Conservation (phyloP, 2,888 invertebrate genomes). For the Drosophila aldrichi region DNA sequence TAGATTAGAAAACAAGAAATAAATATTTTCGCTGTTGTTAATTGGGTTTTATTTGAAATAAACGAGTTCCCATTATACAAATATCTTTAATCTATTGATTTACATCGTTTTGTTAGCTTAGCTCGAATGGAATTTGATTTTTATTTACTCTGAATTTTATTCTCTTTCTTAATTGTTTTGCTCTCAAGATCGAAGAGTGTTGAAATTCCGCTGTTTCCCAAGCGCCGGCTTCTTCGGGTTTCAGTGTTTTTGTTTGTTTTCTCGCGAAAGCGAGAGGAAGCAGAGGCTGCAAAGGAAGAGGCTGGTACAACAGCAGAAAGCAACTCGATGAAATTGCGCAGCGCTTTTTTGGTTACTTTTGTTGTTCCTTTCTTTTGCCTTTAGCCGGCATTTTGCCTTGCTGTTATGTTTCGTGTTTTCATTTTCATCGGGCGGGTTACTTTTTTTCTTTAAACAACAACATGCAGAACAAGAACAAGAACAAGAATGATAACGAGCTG, state of each 20-base stretch:
- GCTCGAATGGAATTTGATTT: slow-evolving; percentile 34
- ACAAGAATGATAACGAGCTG: slow-evolving; percentile 34
- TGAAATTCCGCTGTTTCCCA: not conserved
- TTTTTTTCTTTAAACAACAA: not conserved
- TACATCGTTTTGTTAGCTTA: not conserved
- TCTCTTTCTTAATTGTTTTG: not conserved
- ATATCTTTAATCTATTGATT: not conserved
- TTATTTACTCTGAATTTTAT: slow-evolving; percentile 31
- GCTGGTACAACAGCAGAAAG: slow-evolving; percentile 21
- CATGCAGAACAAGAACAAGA: slow-evolving; percentile 13
- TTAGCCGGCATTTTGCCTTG: slow-evolving; percentile 31
- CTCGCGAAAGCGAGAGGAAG: not conserved
- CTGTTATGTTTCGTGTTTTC: slow-evolving; percentile 48
- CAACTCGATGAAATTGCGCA: slow-evolving; percentile 68
- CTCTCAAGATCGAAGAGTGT: not conserved
- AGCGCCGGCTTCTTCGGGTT: slow-evolving; percentile 11
- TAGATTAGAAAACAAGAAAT: slow-evolving; percentile 30
- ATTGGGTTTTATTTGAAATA: not conserved
- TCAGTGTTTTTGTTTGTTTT: slow-evolving; percentile 4
- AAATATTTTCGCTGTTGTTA: not conserved
- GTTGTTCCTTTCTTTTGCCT: not conserved
- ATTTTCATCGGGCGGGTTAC: slow-evolving; percentile 50
- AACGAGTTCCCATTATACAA: not conserved
- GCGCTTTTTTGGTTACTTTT: slow-evolving; percentile 37
- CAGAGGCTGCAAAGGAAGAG: slow-evolving; percentile 22